Conservation (phyloP, 2,797 vertebrate species). For the Phaenicophaeus curvirostris region DNA sequence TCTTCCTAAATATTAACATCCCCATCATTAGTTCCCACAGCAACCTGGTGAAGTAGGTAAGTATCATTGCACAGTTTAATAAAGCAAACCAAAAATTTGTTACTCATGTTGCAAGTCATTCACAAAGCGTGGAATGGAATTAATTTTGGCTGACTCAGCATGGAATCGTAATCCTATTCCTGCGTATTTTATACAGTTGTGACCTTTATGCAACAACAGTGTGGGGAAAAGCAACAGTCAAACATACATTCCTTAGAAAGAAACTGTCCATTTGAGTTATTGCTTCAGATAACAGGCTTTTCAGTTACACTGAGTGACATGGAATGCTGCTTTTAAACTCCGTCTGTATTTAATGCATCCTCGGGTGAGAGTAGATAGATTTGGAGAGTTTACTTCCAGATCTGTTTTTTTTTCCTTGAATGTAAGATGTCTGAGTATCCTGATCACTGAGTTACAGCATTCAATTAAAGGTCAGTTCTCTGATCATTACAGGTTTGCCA, state of each 20-base stretch:
- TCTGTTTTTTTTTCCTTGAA: not conserved
- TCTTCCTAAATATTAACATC: not conserved
- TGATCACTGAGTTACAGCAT: not conserved
- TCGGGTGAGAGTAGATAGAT: not conserved
- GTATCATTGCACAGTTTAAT: not conserved
- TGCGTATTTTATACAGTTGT: slow-evolving; percentile 4
- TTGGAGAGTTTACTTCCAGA: not conserved
- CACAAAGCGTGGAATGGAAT: not conserved
- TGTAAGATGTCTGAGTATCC: not conserved
- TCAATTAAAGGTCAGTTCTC: not conserved
- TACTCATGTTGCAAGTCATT: not conserved
- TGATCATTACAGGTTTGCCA: not conserved
- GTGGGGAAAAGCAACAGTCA: not conserved
- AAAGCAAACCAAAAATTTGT: not conserved
- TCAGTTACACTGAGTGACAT: not conserved
- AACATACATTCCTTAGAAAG: slow-evolving; percentile 8
- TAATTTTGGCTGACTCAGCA: not conserved
- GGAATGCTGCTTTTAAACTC: not conserved
- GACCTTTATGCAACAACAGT: slow-evolving; percentile 18
- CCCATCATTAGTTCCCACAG: not conserved
- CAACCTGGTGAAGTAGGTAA: not conserved
- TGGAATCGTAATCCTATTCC: not conserved
- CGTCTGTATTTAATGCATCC: not conserved
- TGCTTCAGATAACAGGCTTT: not conserved
- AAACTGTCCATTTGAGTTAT: not conserved